A percentile compares a stretch with the other conserved stretches of the same genome.
phyloP scores from a whole-genome alignment of 2,888 invertebrate species.

The Baronia brevicornis region DNA sequence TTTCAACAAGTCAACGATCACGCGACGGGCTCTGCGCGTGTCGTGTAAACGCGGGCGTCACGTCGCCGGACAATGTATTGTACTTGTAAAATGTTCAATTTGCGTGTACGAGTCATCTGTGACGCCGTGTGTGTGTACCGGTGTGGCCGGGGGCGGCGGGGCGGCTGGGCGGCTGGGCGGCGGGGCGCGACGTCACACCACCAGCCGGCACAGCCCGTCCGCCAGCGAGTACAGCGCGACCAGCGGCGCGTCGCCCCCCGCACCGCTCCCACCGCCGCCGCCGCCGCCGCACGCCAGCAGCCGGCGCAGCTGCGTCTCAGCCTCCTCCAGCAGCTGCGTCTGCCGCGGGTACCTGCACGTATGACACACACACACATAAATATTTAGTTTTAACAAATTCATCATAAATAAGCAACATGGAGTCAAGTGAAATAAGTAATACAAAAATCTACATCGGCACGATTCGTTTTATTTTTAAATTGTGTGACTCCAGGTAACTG shows the following conservation, averaged over 20 bases:
- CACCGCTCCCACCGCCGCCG: conserved; percentile 41
- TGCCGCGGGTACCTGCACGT: too few species aligned
- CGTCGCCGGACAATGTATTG: too few species aligned
- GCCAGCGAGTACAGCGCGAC: conserved; percentile 59
- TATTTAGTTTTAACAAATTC: too few species aligned
- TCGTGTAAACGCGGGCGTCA: too few species aligned
- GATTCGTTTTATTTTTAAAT: too few species aligned
- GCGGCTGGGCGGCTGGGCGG: not conserved
- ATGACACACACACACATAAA: too few species aligned
- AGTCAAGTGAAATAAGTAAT: too few species aligned
- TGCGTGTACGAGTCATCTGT: not conserved
- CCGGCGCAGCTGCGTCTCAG: conserved; percentile 40
- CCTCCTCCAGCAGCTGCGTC: conserved; percentile 46
- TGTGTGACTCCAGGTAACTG: conserved; percentile 49
- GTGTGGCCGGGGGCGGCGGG: not conserved
- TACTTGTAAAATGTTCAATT: too few species aligned
- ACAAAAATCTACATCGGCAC: too few species aligned
- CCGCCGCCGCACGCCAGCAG: conserved; percentile 35
- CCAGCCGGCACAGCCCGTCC: conserved; percentile 44
- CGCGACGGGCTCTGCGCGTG: not conserved
- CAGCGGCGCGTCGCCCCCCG: conserved; percentile 46
- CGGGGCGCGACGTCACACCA: conserved; percentile 24
- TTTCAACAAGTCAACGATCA: not conserved
- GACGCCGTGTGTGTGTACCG: not conserved
- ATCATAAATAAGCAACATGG: too few species aligned